Evolutionary conservation across 2,113 vertebrate genomes (phyloP).

Genomic region (Rhabdomys dilectus): DNA sequence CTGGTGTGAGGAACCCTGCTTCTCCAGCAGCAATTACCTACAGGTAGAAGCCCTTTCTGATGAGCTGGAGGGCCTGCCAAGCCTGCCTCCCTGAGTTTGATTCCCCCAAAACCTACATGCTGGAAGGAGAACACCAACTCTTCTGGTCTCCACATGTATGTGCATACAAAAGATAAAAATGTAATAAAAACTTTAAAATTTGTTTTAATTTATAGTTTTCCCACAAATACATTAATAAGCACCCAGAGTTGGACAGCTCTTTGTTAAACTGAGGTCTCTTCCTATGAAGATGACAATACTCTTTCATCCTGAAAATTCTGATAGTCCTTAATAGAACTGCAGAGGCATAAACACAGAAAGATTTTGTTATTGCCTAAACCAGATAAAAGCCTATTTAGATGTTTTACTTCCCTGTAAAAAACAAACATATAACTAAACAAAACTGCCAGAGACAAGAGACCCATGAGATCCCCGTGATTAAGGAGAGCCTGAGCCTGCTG

Average conservation of each 20-base stretch:
- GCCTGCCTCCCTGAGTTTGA: neutral
- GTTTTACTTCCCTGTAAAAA: slow-evolving; percentile 59
- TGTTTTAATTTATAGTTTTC: slow-evolving; percentile 11
- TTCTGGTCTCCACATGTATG: neutral
- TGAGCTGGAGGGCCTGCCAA: neutral
- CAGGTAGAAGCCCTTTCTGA: neutral
- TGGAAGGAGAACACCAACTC: no score
- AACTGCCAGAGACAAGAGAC: neutral
- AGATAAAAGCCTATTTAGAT: slow-evolving; percentile 30
- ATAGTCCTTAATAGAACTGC: neutral
- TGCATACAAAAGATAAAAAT: neutral
- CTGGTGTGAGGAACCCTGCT: no score
- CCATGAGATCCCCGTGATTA: slow-evolving; percentile 21
- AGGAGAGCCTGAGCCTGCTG: neutral
- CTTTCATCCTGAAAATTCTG: neutral
- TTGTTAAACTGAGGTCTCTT: slow-evolving; percentile 1
- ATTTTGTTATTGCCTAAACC: neutral
- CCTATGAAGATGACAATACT: neutral
- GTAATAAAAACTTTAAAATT: neutral
- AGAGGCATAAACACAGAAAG: neutral
- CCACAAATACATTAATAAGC: slow-evolving; percentile 35
- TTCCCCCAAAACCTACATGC: fast-evolving
- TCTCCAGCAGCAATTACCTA: no score
- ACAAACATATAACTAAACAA: slow-evolving; percentile 29
- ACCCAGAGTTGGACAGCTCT: neutral